Evolutionary conservation across 2,888 invertebrate genomes (phyloP), one percentile per base, ranked within the genome.

Genomic region (Caenorhabditis japonica): DNA sequence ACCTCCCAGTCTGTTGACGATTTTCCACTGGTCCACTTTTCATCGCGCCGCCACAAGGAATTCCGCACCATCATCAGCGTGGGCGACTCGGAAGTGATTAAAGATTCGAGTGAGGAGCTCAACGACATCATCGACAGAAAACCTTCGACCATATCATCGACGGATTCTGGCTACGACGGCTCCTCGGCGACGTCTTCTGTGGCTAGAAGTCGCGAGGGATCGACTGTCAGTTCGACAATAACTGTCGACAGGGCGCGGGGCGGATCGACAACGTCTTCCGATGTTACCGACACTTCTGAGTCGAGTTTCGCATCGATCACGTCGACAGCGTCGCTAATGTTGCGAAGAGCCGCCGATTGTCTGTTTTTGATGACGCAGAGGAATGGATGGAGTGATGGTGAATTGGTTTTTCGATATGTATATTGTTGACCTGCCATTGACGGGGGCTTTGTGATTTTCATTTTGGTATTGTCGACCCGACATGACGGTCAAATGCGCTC

Each of bases 21-120:
- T 55, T 77, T 64, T 25, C 81, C 81, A 0, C 51, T 81, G 17
- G 79, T 81, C n/a, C 81, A 81, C 43, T 81, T 81, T 49, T 75
- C 79, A 4, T 68, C 78, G 3, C 62, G 76, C 53, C 51, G 66
- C 2, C 58, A 68, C 44, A 39, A 58, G 4, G 58, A 58, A 36
- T 58, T 68, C 25, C 66, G 58, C 25, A 68, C 66, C 15, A 58
- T 58, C 17, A 68, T 58, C 33, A 51, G 41, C 15, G 58, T 68
- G n/a, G 68, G 58, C 15, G 68, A 58, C 25, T 41, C 56, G 5
- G 64, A 64, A 21, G 53, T 56, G 15, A 61, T 61, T 17, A 52
- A 43, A 36, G 61, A 61, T 25, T 61, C 61, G 36, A 44, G 52
- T 10, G 58, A 58, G 8, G 46, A 58, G 30, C 38, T 46, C 38